Percentiles rank a stretch among this genome's conserved stretches.
phyloP scores from a whole-genome alignment of 2,113 vertebrate species.

The Rhizomys pruinosus region DNA sequence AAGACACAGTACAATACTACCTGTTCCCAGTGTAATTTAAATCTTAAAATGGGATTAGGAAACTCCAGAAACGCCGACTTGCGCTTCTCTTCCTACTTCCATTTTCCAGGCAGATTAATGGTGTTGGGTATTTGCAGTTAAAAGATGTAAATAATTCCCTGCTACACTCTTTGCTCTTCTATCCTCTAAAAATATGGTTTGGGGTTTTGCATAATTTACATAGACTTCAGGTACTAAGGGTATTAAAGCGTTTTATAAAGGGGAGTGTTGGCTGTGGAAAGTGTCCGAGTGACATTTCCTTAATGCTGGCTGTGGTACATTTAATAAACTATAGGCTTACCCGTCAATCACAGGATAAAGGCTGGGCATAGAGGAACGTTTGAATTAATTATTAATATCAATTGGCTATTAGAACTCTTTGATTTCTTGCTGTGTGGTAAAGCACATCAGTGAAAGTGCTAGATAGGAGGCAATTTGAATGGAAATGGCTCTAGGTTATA shows the following conservation, averaged over 20 bases:
- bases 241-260: constrained; percentile 75
- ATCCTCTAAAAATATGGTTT: constrained; percentile 23
- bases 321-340: constrained; percentile 73
- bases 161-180: background rate
- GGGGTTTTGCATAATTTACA: constrained; percentile 60
- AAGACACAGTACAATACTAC: background rate
- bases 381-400: constrained; percentile 84
- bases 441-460: constrained; percentile 49
- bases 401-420: constrained; percentile 69
- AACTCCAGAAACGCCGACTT: constrained; percentile 57
- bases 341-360: constrained; percentile 77
- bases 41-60: constrained; percentile 69
- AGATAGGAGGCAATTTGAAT: constrained; percentile 47
- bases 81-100: background rate
- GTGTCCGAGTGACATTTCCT: constrained; percentile 49
- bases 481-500: constrained; percentile 45
- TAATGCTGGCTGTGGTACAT: constrained; percentile 73
- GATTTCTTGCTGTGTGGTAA: constrained; percentile 74
- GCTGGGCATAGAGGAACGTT: constrained; percentile 64
- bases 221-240: constrained; percentile 48
- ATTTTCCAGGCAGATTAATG: constrained; percentile 32
- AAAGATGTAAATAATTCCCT: background rate
- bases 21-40: constrained; percentile 18
- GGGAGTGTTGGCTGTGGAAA: background rate
- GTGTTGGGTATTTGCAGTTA: constrained; percentile 33